Percentiles rank a stretch among this genome's conserved stretches.
phyloP scores from a whole-genome alignment of 2,113 vertebrate species.

The Toxotes jaculatrix region DNA sequence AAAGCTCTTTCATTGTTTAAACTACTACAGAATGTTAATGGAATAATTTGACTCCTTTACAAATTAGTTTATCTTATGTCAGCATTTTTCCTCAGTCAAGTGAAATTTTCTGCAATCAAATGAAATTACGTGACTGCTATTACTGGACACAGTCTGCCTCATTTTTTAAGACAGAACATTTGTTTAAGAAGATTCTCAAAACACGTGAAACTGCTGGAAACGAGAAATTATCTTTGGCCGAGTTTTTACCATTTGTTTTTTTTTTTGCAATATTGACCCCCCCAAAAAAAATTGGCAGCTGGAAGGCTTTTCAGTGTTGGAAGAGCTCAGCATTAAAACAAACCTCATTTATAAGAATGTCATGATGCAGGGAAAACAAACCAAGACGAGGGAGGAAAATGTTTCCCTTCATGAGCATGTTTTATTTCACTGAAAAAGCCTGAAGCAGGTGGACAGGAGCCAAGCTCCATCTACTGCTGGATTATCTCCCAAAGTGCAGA shows the following conservation, averaged over 20 bases:
- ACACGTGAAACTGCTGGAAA: slow-evolving; percentile 13
- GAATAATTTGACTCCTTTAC: not conserved
- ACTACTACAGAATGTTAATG: not conserved
- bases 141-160: not conserved
- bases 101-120: not conserved
- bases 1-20: not conserved
- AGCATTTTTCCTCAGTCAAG: not conserved
- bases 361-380: slow-evolving; percentile 48
- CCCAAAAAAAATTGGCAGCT: slow-evolving; percentile 7
- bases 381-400: slow-evolving; percentile 19
- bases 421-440: slow-evolving; percentile 26
- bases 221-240: slow-evolving; percentile 9
- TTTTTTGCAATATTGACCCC: slow-evolving; percentile 13
- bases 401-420: slow-evolving; percentile 14
- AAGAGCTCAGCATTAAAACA: slow-evolving; percentile 36
- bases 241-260: slow-evolving; percentile 3
- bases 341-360: slow-evolving; percentile 43
- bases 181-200: slow-evolving; percentile 2
- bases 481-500: slow-evolving; percentile 30
- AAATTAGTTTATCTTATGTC: not conserved
- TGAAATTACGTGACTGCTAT: not conserved
- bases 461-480: slow-evolving; percentile 28
- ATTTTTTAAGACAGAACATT: not conserved
- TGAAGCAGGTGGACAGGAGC: slow-evolving; percentile 13
- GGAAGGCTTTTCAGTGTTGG: slow-evolving; percentile 25